phyloP scores from a whole-genome alignment of 2,797 vertebrate species.

The Malacoctenus gilli region DNA sequence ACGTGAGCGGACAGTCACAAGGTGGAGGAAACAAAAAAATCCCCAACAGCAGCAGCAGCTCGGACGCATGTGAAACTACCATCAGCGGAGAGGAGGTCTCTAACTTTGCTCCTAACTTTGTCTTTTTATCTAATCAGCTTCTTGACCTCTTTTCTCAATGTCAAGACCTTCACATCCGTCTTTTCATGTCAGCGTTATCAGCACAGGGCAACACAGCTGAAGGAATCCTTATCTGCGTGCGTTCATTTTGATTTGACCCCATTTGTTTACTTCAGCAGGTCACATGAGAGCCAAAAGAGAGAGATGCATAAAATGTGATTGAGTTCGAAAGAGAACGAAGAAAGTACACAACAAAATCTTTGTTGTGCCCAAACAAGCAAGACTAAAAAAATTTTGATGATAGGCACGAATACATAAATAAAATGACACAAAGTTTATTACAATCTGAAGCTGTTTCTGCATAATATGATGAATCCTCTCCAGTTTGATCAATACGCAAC shows the following conservation, averaged over 20 bases:
- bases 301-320: too few relatives aligned
- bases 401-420: too few relatives aligned
- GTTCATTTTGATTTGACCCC: constrained; percentile 54
- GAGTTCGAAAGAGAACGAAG: too few relatives aligned
- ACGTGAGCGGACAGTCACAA: neutral
- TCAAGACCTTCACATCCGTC: constrained; percentile 37
- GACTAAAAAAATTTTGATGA: too few relatives aligned
- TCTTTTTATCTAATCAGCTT: constrained; percentile 41
- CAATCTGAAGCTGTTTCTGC: too few relatives aligned
- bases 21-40: neutral
- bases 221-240: constrained; percentile 22
- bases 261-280: constrained; percentile 49
- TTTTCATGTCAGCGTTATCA: constrained; percentile 36
- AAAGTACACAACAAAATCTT: too few relatives aligned
- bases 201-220: constrained; percentile 11
- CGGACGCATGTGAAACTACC: constrained; percentile 1
- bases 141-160: constrained; percentile 31
- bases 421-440: too few relatives aligned
- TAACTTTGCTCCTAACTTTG: neutral
- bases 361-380: too few relatives aligned
- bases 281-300: constrained; percentile 33
- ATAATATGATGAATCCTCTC: too few relatives aligned
- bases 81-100: neutral
- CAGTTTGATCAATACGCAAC: too few relatives aligned
- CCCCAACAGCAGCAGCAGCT: neutral